phyloP scores from a whole-genome alignment of 1,140 invertebrate species.

The Globodera rostochiensis region DNA sequence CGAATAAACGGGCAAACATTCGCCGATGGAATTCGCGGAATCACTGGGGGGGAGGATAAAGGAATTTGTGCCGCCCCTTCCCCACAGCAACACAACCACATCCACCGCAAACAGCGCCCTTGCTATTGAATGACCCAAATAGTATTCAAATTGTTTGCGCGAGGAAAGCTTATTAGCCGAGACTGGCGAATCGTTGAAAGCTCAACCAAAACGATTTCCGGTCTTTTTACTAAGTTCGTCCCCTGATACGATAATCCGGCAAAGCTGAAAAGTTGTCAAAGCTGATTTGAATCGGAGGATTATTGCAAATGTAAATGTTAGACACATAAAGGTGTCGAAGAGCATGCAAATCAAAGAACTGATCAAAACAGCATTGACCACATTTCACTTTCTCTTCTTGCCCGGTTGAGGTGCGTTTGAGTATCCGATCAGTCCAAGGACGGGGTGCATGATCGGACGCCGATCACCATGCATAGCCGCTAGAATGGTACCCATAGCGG shows the following conservation, averaged over 20 bases:
- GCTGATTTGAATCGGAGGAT: too few relatives aligned
- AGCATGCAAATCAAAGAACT: not conserved
- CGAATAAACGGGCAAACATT: too few relatives aligned
- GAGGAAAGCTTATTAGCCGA: slow-evolving; percentile 1
- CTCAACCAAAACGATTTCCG: not conserved
- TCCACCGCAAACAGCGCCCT: not conserved
- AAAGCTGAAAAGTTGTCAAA: too few relatives aligned
- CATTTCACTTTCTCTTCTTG: slow-evolving; percentile 16
- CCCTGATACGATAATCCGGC: too few relatives aligned
- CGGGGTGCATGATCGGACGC: slow-evolving; percentile 35
- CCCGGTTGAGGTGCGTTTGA: slow-evolving; percentile 31
- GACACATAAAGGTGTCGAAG: too few relatives aligned
- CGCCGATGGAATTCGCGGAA: not conserved
- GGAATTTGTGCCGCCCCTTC: not conserved
- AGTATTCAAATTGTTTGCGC: slow-evolving; percentile 27
- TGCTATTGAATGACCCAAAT: slow-evolving; percentile 24
- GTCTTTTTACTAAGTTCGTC: too few relatives aligned
- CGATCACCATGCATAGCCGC: slow-evolving; percentile 28
- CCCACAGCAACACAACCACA: not conserved
- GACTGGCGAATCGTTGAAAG: not conserved
- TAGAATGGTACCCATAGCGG: slow-evolving; percentile 38
- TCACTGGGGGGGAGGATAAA: not conserved
- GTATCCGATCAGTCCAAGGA: slow-evolving; percentile 33
- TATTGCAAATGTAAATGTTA: too few relatives aligned
- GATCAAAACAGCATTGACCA: not conserved